Percentiles rank a stretch among this genome's conserved stretches.
phyloP scores from a whole-genome alignment of 2,888 invertebrate genomes.

The Leptogaster cylindrica region DNA sequence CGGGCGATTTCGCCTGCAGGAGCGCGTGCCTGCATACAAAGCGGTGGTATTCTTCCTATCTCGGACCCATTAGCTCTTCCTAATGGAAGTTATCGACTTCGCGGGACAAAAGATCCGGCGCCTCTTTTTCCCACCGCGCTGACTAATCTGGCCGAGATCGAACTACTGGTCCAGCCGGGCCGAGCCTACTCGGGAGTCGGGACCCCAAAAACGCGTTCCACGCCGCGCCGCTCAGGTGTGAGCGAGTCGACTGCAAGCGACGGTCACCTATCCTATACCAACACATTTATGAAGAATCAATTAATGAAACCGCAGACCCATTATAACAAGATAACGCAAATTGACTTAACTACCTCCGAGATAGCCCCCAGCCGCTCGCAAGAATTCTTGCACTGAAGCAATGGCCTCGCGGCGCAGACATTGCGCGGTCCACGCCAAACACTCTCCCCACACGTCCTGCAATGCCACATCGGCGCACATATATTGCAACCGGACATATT shows the following conservation, averaged over 20 bases:
- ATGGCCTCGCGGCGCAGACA: conserved; percentile 17
- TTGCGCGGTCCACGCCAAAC: too few species aligned
- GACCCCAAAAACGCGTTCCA: too few species aligned
- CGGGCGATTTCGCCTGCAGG: too few species aligned
- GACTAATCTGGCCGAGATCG: neutral
- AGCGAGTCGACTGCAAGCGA: too few species aligned
- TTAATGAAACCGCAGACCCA: conserved; percentile 41
- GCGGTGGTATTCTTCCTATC: conserved; percentile 46
- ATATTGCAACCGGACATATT: conserved; percentile 22
- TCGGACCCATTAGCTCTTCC: conserved; percentile 60
- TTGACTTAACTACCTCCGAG: conserved; percentile 38
- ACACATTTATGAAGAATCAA: conserved; percentile 36
- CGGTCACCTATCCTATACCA: conserved; percentile 22
- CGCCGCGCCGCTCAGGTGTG: too few species aligned
- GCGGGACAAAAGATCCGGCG: conserved; percentile 50
- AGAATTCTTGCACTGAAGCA: conserved; percentile 33
- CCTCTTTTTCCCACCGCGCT: neutral
- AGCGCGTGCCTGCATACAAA: conserved; percentile 3
- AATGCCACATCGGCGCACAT: too few species aligned
- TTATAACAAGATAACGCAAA: conserved; percentile 41
- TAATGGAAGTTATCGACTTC: conserved; percentile 61
- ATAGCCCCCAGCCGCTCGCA: conserved; percentile 28
- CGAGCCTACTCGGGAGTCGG: too few species aligned
- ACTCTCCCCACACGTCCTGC: too few species aligned
- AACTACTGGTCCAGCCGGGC: neutral